phyloP scores from a whole-genome alignment of 2,113 vertebrate species.

The Cyprichromis sp. region DNA sequence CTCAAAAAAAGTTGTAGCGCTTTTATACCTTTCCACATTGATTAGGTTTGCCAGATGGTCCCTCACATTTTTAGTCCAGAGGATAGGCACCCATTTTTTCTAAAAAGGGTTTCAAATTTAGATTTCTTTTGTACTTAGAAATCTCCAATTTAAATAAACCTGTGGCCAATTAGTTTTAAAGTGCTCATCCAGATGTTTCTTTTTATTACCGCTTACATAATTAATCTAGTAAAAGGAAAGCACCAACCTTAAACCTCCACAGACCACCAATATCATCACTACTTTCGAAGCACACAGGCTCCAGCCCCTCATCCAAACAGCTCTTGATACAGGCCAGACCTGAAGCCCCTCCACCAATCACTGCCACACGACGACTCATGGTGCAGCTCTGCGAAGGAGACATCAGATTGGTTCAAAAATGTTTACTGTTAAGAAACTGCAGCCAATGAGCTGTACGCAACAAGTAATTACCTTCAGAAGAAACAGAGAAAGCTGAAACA shows the following conservation, averaged over 20 bases:
- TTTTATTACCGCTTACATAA: neutral
- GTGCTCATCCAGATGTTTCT: neutral
- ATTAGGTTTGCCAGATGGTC: too few species aligned
- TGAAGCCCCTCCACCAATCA: conserved; percentile 78
- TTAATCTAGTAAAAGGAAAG: neutral
- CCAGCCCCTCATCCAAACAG: conserved; percentile 85
- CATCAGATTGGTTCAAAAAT: neutral
- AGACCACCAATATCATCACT: conserved; percentile 82
- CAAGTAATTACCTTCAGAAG: neutral
- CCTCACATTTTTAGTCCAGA: too few species aligned
- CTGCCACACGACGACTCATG: conserved; percentile 59
- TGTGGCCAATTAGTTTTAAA: neutral
- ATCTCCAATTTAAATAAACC: neutral
- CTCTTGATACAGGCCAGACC: conserved; percentile 80
- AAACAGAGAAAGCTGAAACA: neutral
- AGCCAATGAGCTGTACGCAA: too few species aligned
- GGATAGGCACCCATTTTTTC: too few species aligned
- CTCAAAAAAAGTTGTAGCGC: too few species aligned
- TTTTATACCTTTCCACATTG: too few species aligned
- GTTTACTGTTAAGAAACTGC: neutral
- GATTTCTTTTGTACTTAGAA: neutral
- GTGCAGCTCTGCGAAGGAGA: neutral
- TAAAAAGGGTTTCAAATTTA: too few species aligned
- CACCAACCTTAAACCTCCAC: conserved; percentile 81
- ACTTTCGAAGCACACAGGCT: conserved; percentile 86